Evolutionary conservation across 1,140 invertebrate species (phyloP).

Genomic region (Zelostemma sp.): DNA sequence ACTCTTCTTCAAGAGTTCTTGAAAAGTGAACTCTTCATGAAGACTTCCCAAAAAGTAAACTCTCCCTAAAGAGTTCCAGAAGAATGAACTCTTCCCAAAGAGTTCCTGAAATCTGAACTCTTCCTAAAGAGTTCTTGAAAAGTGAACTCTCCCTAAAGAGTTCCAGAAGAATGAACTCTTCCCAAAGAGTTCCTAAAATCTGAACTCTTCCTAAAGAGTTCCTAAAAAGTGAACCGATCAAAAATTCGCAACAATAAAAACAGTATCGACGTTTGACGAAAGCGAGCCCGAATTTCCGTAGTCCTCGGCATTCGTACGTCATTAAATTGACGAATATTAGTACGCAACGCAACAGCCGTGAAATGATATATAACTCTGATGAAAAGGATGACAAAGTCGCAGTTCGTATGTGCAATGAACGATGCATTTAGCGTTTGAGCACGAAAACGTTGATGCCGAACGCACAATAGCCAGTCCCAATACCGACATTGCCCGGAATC

Average conservation of each 20-base stretch:
- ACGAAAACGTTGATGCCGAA: slow-evolving; percentile 48
- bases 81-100: no score
- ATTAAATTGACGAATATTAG: slow-evolving; percentile 20
- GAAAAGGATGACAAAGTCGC: slow-evolving; percentile 40
- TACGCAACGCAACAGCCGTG: slow-evolving; percentile 30
- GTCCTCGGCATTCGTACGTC: slow-evolving; percentile 34
- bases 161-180: no score
- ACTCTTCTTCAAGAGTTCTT: no score
- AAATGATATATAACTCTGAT: slow-evolving; percentile 40
- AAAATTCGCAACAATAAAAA: slow-evolving; percentile 1
- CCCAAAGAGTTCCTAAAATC: no score
- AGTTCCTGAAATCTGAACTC: no score
- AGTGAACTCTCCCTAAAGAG: no score
- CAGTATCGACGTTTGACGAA: slow-evolving; percentile 27
- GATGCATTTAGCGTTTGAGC: slow-evolving; percentile 42
- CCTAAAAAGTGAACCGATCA: no score
- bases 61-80: no score
- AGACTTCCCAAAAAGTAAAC: no score
- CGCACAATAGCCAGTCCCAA: slow-evolving; percentile 47
- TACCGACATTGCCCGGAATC: slow-evolving; percentile 39
- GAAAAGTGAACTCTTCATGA: no score
- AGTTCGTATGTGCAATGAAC: slow-evolving; percentile 42
- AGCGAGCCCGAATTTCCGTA: slow-evolving; percentile 8
- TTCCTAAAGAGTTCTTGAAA: no score
- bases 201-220: no score